A percentile compares a stretch with the other conserved stretches of the same genome.
Conservation (phyloP, 2,797 vertebrate genomes). For the Tinamus major region DNA sequence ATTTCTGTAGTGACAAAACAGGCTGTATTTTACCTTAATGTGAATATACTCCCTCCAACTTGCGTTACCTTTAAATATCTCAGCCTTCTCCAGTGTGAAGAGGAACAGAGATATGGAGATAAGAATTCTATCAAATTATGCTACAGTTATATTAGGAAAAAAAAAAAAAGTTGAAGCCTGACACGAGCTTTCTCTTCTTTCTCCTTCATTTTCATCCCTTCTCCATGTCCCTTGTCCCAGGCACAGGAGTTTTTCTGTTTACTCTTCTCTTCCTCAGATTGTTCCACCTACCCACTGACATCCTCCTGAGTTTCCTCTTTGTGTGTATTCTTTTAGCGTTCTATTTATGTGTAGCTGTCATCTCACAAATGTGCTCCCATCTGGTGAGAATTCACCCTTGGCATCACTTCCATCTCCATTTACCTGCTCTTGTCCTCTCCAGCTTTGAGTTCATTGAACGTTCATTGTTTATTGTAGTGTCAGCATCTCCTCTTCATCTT, state of each 20-base stretch:
- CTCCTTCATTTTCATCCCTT: neutral
- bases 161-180: neutral
- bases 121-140: neutral
- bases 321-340: neutral
- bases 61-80: neutral
- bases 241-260: neutral
- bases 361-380: too few species aligned
- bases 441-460: too few species aligned
- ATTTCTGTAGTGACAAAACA: neutral
- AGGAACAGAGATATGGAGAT: neutral
- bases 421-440: too few species aligned
- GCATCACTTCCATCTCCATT: too few species aligned
- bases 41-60: too few species aligned
- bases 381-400: too few species aligned
- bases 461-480: too few species aligned
- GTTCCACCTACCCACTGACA: neutral
- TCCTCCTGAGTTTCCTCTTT: neutral
- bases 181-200: neutral
- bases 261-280: neutral
- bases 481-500: too few species aligned
- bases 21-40: neutral
- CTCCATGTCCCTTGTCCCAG: neutral
- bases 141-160: neutral
- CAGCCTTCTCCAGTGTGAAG: fast-evolving
- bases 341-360: too few species aligned